Evolutionary conservation across 2,888 invertebrate genomes (phyloP).

Genomic region (Lacanobia wlatinum): DNA sequence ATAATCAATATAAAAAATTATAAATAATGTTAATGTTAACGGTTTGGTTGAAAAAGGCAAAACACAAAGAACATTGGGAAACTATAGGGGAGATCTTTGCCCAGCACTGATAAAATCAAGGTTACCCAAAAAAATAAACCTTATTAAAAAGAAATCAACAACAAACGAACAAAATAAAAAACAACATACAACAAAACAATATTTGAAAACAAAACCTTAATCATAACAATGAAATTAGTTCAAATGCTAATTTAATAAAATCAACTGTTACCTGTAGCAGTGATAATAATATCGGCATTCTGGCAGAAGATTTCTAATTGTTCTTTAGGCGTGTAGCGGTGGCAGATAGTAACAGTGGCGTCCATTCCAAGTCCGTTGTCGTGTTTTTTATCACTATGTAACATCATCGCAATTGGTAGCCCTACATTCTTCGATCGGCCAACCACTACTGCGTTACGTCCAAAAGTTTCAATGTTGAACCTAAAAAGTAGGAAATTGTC

Average conservation of each 20-base stretch:
- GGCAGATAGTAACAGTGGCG: conserved; percentile 97
- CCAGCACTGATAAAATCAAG: too few relatives aligned
- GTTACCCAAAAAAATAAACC: too few relatives aligned
- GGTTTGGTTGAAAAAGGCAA: not conserved
- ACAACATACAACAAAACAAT: too few relatives aligned
- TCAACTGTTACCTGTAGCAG: conserved; percentile 92
- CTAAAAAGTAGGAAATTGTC: conserved; percentile 73
- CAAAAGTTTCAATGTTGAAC: conserved; percentile 93
- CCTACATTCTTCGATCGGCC: conserved; percentile 98
- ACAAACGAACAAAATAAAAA: too few relatives aligned
- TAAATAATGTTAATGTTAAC: not conserved
- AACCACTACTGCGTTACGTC: conserved; percentile 96
- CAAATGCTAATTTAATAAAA: not conserved
- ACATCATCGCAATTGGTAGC: conserved; percentile 96
- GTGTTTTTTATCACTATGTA: conserved; percentile 94
- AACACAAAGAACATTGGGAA: not conserved
- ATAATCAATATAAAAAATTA: conserved; percentile 1
- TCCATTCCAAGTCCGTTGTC: conserved; percentile 94
- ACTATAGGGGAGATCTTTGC: too few relatives aligned
- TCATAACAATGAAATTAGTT: too few relatives aligned
- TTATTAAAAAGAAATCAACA: too few relatives aligned
- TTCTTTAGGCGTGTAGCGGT: conserved; percentile 95
- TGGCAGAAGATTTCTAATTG: conserved; percentile 93
- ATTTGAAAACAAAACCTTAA: too few relatives aligned
- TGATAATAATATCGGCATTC: conserved; percentile 94